Conservation (phyloP, 2,888 invertebrate genomes). For the Ophion ventricosus region DNA sequence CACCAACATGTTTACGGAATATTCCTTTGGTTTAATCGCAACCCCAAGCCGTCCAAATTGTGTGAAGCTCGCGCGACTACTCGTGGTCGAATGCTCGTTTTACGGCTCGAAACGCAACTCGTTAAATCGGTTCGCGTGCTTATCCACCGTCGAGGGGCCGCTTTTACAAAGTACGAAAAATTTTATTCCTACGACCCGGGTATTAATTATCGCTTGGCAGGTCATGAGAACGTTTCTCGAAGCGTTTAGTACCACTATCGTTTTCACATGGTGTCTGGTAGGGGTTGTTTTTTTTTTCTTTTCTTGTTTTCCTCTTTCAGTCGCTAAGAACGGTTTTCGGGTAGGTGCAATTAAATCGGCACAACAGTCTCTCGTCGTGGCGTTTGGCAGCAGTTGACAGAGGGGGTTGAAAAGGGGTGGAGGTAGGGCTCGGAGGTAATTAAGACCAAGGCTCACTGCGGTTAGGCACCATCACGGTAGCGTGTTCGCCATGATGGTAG, state of each 20-base stretch:
- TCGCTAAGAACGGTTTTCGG: background rate
- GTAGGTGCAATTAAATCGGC: conserved; percentile 71
- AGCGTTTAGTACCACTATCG: conserved; percentile 21
- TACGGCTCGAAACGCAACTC: background rate
- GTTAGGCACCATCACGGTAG: conserved; percentile 22
- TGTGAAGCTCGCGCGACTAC: background rate
- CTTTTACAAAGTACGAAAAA: conserved; percentile 24
- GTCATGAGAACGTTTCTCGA: conserved; percentile 37
- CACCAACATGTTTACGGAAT: background rate
- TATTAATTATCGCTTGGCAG: conserved; percentile 49
- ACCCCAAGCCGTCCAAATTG: background rate
- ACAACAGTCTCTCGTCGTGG: conserved; percentile 32
- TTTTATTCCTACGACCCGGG: conserved; percentile 6
- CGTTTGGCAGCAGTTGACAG: too few species aligned
- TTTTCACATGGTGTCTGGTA: conserved; percentile 15
- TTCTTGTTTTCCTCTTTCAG: background rate
- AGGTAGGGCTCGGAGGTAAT: conserved; percentile 68
- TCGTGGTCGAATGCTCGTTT: conserved; percentile 65
- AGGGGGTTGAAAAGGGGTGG: background rate
- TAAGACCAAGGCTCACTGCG: conserved; percentile 70
- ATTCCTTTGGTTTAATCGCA: background rate
- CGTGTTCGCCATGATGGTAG: conserved; percentile 63
- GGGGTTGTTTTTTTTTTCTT: conserved; percentile 33
- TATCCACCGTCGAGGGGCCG: background rate
- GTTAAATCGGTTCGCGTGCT: conserved; percentile 13